phyloP scores from a whole-genome alignment of 2,888 invertebrate genomes.

The Didymodactylos carnosus region DNA sequence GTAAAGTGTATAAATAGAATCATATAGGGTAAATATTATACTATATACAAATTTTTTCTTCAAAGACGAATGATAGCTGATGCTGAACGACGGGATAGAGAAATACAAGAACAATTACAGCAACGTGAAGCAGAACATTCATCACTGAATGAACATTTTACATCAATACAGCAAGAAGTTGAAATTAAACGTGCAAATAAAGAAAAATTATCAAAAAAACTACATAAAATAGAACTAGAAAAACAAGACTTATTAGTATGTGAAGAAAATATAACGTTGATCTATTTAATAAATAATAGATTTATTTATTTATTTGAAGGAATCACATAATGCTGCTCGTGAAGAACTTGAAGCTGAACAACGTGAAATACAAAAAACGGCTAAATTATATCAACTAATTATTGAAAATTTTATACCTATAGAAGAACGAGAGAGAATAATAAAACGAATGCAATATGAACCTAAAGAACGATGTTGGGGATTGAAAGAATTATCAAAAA shows the following conservation, averaged over 20 bases:
- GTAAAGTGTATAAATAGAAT: conserved; percentile 63
- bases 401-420: conserved; percentile 35
- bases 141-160: conserved; percentile 70
- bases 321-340: conserved; percentile 71
- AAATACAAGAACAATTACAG: conserved; percentile 80
- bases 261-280: neutral
- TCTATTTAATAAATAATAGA: conserved; percentile 35
- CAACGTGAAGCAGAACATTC: conserved; percentile 74
- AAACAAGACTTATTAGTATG: conserved; percentile 14
- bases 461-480: conserved; percentile 63
- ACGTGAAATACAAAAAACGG: conserved; percentile 66
- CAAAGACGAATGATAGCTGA: conserved; percentile 16
- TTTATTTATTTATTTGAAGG: too few species aligned
- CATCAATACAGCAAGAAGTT: conserved; percentile 79
- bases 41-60: conserved; percentile 11
- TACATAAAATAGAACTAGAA: conserved; percentile 15
- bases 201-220: conserved; percentile 42
- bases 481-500: conserved; percentile 29
- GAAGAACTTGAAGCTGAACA: conserved; percentile 74
- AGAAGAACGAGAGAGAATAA: conserved; percentile 54
- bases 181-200: conserved; percentile 82
- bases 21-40: conserved; percentile 29
- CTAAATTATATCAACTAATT: conserved; percentile 56
- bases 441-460: conserved; percentile 54
- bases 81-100: conserved; percentile 45